Base-by-base conservation (phyloP, 2,113 vertebrate genomes). In the Nerophis ophidion region DNA sequence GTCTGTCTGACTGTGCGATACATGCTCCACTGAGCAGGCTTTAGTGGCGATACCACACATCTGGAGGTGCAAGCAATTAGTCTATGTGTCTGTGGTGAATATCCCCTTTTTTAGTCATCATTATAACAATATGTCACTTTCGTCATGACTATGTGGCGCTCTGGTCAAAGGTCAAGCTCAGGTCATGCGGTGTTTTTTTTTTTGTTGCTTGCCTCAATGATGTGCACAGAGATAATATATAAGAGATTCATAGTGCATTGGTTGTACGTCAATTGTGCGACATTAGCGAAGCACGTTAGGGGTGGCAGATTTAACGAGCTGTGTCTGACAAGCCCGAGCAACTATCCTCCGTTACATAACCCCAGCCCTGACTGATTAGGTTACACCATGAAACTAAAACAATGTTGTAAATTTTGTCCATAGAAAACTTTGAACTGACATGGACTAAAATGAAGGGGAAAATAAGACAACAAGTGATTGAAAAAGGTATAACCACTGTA, bases 321-420 rank as follows among this genome's bases (percentile, higher is more conserved):
- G 19, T 26, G 19, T 26, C 19, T 26, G 57, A 62, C 74, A 74
- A 74, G 70, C 60, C 73, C 38, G 6, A 61, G 67, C 59, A 71
- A 58, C 65, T 63, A 6, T 35, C 60, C 36, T 57, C 45, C 1
- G 8, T 74, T 76, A 66, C 73, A 63, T 65, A 71, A 61, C 62
- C 13, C 8, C 47, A 8, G n/a, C 34, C 14, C 8, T 17, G n/a
- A 47, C 60, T 33, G 13, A 47, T 26, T 26, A 26, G 50, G 14
- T 33, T 55, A 49, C 14, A 16, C 1, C 15, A 13, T 47, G 17
- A 45, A 26, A 57, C 5, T 26, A 15, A 14, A 40, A 40, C 5
- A 34, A 5, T 12, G 17, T 6, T 47, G 19, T 9, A 10, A 34
- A 48, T 36, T 14, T 53, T 1, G 38, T 0, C 2, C 34, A 62